Evolutionary conservation across 2,888 invertebrate genomes (phyloP).

Genomic region (Plagiodera versicolora): DNA sequence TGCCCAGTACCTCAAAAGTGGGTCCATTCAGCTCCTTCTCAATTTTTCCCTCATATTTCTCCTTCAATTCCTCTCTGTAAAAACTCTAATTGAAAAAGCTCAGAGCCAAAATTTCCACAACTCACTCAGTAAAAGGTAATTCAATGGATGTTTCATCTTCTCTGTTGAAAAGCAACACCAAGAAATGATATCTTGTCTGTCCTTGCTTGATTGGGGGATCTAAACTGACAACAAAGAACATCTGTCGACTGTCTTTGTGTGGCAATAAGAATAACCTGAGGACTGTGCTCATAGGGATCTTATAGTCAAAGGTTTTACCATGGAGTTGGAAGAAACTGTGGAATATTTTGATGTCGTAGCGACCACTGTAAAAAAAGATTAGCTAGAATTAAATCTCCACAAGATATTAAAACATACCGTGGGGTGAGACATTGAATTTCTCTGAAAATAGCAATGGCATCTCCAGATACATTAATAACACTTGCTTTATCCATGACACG

Average conservation of each 20-base stretch:
- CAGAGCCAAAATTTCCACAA: conserved; percentile 33
- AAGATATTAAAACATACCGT: conserved; percentile 61
- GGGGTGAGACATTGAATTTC: conserved; percentile 98
- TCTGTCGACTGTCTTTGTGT: conserved; percentile 96
- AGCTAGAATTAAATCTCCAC: conserved; percentile 2
- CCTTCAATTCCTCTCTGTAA: conserved; percentile 80
- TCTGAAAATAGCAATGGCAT: conserved; percentile 94
- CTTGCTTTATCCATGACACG: conserved; percentile 97
- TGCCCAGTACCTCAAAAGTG: conserved; percentile 92
- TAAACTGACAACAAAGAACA: conserved; percentile 96
- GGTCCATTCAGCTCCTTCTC: conserved; percentile 89
- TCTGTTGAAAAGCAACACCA: conserved; percentile 91
- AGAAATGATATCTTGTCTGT: conserved; percentile 96
- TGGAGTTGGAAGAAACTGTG: conserved; percentile 89
- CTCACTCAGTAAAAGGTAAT: conserved; percentile 88
- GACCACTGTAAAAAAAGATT: conserved; percentile 76
- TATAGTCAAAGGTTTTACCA: conserved; percentile 99
- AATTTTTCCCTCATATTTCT: conserved; percentile 92
- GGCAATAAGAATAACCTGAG: conserved; percentile 91
- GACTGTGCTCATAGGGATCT: conserved; percentile 97
- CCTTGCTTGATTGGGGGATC: conserved; percentile 99
- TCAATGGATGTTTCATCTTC: conserved; percentile 94
- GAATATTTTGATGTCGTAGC: conserved; percentile 95
- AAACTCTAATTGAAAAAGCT: not conserved
- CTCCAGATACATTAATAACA: conserved; percentile 96